These are phyloP conservation scores for Argya squamiceps DNA, from an alignment of 2,797 vertebrate genomes.

Conservation along the genomic window DNA sequence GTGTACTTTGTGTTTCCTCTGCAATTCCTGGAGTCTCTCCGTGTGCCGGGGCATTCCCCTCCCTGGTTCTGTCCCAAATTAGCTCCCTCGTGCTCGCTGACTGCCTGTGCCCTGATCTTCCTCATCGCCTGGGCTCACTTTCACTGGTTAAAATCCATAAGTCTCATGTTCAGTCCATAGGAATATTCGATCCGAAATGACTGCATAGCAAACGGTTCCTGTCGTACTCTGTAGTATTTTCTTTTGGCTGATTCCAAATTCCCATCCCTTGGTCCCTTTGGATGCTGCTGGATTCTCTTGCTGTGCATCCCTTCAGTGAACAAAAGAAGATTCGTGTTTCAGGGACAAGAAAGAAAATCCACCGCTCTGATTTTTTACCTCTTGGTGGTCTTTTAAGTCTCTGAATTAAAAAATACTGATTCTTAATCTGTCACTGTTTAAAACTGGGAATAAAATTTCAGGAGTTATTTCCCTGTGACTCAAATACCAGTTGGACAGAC, in stretches of 20 bases:
- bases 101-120: not conserved
- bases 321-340: not conserved
- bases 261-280: fast-evolving
- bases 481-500: not conserved
- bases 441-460: not conserved
- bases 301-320: not conserved
- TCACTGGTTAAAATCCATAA: fast-evolving
- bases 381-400: not conserved
- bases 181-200: fast-evolving
- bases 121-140: not conserved
- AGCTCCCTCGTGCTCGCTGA: not conserved
- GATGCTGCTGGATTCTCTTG: not conserved
- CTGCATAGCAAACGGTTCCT: not conserved
- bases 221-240: fast-evolving
- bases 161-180: fast-evolving
- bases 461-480: not conserved
- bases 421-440: not conserved
- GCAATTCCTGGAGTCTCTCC: not conserved
- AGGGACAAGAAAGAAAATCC: not conserved
- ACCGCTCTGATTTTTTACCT: not conserved
- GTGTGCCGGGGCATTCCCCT: fast-evolving
- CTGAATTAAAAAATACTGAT: not conserved
- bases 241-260: not conserved
- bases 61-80: not conserved
- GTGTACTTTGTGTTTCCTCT: conserved; percentile 43